These are phyloP conservation scores for Drosophila neotestacea DNA, from an alignment of 2,888 invertebrate genomes.

Conservation along the genomic window DNA sequence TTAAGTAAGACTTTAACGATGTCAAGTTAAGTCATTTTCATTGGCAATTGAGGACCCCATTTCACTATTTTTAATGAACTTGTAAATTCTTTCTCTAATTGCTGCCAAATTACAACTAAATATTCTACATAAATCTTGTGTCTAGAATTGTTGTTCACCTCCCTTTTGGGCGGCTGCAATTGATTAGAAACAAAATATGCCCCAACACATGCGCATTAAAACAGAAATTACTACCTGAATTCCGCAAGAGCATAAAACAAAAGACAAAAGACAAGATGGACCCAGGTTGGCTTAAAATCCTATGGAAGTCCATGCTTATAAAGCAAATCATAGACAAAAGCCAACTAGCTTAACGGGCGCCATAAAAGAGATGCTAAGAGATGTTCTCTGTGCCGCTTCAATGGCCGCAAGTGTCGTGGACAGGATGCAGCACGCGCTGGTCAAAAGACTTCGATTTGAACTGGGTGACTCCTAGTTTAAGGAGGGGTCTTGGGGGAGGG, in stretches of 20 bases:
- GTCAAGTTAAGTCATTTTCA: conserved; percentile 2
- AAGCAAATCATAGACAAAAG: conserved; percentile 76
- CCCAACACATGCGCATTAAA: conserved; percentile 63
- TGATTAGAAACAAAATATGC: conserved; percentile 63
- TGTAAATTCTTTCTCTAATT: conserved; percentile 55
- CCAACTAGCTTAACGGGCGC: conserved; percentile 65
- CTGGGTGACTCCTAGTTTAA: conserved; percentile 2
- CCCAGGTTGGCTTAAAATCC: conserved; percentile 9
- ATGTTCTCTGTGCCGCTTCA: conserved; percentile 54
- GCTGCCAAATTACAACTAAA: conserved; percentile 56
- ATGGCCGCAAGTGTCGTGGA: conserved; percentile 71
- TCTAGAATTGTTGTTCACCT: conserved; percentile 8
- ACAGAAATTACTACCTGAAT: conserved; percentile 79
- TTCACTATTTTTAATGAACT: conserved; percentile 44
- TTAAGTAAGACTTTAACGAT: neutral
- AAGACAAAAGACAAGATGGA: conserved; percentile 26
- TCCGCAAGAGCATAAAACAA: conserved; percentile 71
- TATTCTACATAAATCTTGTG: conserved; percentile 41
- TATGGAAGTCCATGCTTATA: conserved; percentile 56
- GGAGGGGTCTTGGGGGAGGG: neutral
- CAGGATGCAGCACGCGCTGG: conserved; percentile 68
- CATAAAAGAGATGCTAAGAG: conserved; percentile 52
- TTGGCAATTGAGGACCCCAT: conserved; percentile 2
- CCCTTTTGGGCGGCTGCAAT: conserved; percentile 54
- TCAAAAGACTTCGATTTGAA: neutral